Evolutionary conservation across 2,888 invertebrate species (phyloP).

Genomic region (Phorcus lineatus): DNA sequence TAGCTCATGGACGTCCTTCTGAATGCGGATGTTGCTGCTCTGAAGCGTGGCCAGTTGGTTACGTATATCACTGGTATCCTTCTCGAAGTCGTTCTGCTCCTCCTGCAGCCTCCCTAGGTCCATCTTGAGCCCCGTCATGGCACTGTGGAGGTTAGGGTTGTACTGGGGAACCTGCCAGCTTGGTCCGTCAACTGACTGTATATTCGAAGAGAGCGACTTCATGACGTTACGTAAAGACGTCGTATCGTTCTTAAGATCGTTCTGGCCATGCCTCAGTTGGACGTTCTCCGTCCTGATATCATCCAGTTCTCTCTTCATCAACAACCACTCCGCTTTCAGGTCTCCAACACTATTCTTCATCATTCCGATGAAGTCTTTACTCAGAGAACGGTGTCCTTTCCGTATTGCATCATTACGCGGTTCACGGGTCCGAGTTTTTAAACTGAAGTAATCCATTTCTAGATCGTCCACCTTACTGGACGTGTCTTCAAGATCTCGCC

Average conservation of each 20-base stretch:
- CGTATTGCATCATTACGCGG: neutral
- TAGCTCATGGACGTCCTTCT: conserved; percentile 32
- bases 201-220: neutral
- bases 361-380: conserved; percentile 33
- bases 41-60: conserved; percentile 29
- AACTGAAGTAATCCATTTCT: conserved; percentile 40
- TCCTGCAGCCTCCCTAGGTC: conserved; percentile 35
- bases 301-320: conserved; percentile 70
- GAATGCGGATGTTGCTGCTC: conserved; percentile 19
- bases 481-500: conserved; percentile 27
- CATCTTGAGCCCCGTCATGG: conserved; percentile 20
- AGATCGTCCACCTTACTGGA: conserved; percentile 37
- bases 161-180: conserved; percentile 2
- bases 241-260: conserved; percentile 45
- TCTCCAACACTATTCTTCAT: conserved; percentile 66
- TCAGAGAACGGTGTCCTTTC: conserved; percentile 1
- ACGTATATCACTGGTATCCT: conserved; percentile 25
- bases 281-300: conserved; percentile 55
- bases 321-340: conserved; percentile 73
- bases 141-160: neutral
- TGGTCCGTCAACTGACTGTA: conserved; percentile 24
- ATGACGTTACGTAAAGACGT: conserved; percentile 36
- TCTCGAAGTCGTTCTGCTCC: conserved; percentile 31
- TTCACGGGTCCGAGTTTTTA: conserved; percentile 31
- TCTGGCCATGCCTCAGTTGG: conserved; percentile 46